phyloP scores from a whole-genome alignment of 2,113 vertebrate species.

The Steatornis caripensis region DNA sequence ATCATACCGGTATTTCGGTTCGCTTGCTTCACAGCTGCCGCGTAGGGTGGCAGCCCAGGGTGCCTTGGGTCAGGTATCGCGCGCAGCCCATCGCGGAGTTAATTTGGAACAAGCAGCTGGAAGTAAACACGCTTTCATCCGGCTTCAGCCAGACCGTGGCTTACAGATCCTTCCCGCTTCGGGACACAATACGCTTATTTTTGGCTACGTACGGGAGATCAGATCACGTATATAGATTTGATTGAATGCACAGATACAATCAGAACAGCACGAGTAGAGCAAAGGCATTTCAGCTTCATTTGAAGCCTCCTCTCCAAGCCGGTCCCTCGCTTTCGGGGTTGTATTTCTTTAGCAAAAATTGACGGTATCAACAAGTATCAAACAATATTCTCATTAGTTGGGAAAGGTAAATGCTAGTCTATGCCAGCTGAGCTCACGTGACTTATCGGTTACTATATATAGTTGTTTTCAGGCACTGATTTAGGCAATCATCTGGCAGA shows the following conservation, averaged over 20 bases:
- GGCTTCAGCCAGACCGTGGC: not conserved
- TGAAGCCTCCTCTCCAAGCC: not conserved
- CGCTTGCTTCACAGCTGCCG: not conserved
- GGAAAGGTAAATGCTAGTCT: constrained; percentile 48
- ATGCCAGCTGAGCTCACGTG: constrained; percentile 26
- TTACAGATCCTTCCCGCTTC: not conserved
- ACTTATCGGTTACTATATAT: constrained; percentile 59
- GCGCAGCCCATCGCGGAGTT: not conserved
- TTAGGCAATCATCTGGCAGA: constrained; percentile 58
- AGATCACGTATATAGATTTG: not conserved
- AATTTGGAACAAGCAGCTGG: not conserved
- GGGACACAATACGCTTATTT: constrained; percentile 43
- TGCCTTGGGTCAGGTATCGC: not conserved
- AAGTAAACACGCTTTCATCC: not conserved
- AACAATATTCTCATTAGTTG: not conserved
- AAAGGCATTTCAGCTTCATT: not conserved
- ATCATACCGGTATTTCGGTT: fast-evolving
- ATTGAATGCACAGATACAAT: constrained; percentile 10
- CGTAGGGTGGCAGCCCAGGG: fast-evolving
- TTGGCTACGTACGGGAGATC: not conserved
- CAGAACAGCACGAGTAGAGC: not conserved
- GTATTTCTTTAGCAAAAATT: not conserved
- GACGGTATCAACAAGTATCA: constrained; percentile 47
- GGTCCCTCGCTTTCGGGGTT: not conserved
- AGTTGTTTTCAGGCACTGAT: constrained; percentile 59